Percentiles rank a stretch among this genome's conserved stretches.
These are phyloP conservation scores for Spisula solida DNA, from an alignment of 2,888 invertebrate species.

Conservation along the genomic window DNA sequence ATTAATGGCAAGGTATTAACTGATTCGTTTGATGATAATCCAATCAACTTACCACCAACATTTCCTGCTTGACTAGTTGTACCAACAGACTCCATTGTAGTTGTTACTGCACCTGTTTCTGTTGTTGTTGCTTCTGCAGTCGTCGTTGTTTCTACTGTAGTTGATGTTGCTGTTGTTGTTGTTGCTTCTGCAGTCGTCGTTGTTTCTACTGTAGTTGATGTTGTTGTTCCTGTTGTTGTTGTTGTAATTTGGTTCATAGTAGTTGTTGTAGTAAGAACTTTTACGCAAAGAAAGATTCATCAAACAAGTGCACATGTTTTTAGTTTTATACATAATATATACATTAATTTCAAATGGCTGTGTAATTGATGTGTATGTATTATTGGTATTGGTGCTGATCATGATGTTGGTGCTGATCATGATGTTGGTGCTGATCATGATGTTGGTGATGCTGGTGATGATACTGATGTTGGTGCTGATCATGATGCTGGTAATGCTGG, in stretches of 20 bases:
- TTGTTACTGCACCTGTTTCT: neutral
- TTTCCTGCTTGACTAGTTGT: constrained; percentile 22
- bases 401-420: too few relatives aligned
- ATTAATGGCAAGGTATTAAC: too few relatives aligned
- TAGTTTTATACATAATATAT: too few relatives aligned
- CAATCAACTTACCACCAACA: constrained; percentile 21
- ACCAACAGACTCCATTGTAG: neutral
- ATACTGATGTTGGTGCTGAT: too few relatives aligned
- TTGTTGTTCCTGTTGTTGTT: constrained; percentile 20
- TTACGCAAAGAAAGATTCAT: neutral
- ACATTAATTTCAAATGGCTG: too few relatives aligned
- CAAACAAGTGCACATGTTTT: too few relatives aligned
- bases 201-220: neutral
- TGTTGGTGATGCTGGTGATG: too few relatives aligned
- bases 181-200: constrained; percentile 11
- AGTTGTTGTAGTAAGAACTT: neutral
- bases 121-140: neutral
- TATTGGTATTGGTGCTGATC: too few relatives aligned
- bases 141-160: neutral
- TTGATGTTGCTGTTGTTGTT: constrained; percentile 13
- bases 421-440: too few relatives aligned
- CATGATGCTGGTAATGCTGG: too few relatives aligned
- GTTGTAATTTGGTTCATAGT: neutral
- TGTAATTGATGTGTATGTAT: too few relatives aligned
- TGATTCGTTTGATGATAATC: neutral